Percentiles rank a stretch among this genome's conserved stretches.
These are phyloP conservation scores for Gallinago nigripennis DNA, from an alignment of 2,797 vertebrate genomes.

Conservation along the genomic window DNA sequence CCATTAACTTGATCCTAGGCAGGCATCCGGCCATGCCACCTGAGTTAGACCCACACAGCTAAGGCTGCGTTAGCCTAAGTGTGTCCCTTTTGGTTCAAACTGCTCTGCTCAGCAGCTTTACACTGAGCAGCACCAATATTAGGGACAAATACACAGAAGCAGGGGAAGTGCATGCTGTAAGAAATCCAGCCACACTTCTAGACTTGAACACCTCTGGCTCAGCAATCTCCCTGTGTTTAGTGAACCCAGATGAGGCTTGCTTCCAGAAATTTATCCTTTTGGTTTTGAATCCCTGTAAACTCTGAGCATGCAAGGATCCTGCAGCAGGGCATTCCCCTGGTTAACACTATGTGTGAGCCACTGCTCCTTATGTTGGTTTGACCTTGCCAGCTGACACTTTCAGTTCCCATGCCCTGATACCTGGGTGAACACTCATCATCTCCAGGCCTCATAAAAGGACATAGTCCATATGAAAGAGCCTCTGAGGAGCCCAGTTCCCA, in stretches of 20 bases:
- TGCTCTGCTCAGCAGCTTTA: background rate
- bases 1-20: background rate
- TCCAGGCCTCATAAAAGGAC: background rate
- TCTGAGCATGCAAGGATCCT: background rate
- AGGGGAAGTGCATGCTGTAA: background rate
- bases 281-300: background rate
- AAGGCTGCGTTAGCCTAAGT: background rate
- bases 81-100: background rate
- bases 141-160: background rate
- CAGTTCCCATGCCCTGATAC: background rate
- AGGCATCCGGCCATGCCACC: background rate
- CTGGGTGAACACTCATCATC: background rate
- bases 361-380: background rate
- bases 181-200: background rate
- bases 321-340: background rate
- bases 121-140: background rate
- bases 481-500: rapidly evolving
- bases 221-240: background rate
- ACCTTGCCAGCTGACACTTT: background rate
- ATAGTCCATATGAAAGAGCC: background rate
- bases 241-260: background rate
- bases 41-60: background rate
- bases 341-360: rapidly evolving
- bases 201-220: background rate
- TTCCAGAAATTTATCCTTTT: background rate